These are phyloP conservation scores for Cinclus cinclus DNA, from an alignment of 2,113 vertebrate genomes.

Conservation along the genomic window DNA sequence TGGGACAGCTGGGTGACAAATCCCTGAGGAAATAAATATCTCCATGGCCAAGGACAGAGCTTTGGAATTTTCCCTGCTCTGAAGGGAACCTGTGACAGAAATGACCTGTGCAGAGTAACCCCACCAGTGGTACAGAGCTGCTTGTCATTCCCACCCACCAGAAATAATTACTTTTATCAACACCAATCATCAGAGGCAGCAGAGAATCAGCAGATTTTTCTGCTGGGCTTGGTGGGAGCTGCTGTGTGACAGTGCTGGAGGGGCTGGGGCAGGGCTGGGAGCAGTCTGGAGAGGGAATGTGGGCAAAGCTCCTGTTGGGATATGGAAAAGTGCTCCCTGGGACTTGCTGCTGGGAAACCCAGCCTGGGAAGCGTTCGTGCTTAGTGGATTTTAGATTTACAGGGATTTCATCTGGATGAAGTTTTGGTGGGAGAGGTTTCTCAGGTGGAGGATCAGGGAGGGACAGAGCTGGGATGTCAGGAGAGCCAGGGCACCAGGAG, in stretches of 20 bases:
- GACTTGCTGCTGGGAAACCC: background rate
- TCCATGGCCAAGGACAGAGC: background rate
- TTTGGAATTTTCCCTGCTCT: background rate
- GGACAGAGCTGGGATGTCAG: background rate
- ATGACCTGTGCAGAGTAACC: background rate
- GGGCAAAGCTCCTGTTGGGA: background rate
- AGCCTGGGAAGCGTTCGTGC: accelerated
- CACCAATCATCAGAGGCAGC: background rate
- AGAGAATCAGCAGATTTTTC: background rate
- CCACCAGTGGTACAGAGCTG: background rate
- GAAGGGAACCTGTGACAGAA: background rate
- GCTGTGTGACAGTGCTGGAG: background rate
- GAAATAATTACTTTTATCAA: background rate
- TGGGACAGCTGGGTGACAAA: background rate
- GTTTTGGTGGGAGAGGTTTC: background rate
- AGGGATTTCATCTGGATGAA: background rate
- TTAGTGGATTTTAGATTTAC: background rate
- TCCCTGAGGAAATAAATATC: background rate
- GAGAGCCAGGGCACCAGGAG: background rate
- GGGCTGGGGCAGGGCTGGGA: background rate
- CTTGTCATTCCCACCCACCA: no score
- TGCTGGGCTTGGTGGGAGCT: background rate
- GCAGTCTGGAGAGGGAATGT: background rate
- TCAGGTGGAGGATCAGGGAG: no score
- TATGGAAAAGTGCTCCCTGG: background rate